Percentiles rank a stretch among this genome's conserved stretches.
Evolutionary conservation across 2,888 invertebrate genomes (phyloP).

Genomic region (Empis stercorea): DNA sequence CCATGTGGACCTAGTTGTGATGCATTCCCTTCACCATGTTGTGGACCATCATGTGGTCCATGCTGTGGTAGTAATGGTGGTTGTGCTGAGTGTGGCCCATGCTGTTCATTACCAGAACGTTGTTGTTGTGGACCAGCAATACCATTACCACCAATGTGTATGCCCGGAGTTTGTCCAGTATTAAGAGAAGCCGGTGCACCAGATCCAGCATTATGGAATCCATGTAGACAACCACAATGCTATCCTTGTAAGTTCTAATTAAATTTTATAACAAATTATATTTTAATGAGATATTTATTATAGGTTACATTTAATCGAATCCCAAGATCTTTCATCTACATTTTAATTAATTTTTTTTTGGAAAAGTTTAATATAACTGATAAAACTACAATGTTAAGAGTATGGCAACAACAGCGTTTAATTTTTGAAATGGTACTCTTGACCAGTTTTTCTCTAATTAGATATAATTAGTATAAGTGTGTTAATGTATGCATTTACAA

Average conservation of each 20-base stretch:
- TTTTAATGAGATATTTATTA: no score
- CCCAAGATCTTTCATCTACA: no score
- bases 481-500: no score
- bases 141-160: background rate
- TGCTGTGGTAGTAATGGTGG: constrained; percentile 19
- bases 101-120: background rate
- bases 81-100: constrained; percentile 12
- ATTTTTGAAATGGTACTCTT: no score
- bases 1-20: constrained; percentile 4
- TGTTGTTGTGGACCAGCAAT: background rate
- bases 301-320: background rate
- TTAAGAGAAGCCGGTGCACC: background rate
- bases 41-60: constrained; percentile 20
- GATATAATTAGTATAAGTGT: no score
- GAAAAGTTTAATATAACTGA: no score
- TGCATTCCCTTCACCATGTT: constrained; percentile 7
- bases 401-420: no score
- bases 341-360: no score
- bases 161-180: background rate
- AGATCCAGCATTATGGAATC: background rate
- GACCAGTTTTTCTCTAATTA: no score
- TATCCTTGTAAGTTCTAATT: background rate
- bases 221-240: background rate
- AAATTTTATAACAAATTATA: no score
- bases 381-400: no score